Evolutionary conservation across 2,888 invertebrate species (phyloP).

Genomic region (Tachystola acroxantha): DNA sequence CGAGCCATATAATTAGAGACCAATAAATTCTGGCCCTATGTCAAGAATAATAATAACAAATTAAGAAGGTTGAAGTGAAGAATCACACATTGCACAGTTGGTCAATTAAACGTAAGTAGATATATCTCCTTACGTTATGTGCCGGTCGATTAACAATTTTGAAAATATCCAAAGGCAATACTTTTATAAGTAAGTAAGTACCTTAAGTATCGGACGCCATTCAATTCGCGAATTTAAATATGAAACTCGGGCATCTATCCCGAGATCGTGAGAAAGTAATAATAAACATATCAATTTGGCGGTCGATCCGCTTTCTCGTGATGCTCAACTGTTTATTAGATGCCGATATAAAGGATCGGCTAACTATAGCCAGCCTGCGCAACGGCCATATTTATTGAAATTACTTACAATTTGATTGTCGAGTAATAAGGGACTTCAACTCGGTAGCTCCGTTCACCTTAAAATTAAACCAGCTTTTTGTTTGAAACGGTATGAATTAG

Average conservation of each 20-base stretch:
- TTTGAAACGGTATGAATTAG: conserved; percentile 60
- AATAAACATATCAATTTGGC: conserved; percentile 75
- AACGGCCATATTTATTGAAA: conserved; percentile 72
- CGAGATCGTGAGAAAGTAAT: conserved; percentile 73
- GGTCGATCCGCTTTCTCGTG: conserved; percentile 72
- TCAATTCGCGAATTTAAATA: background rate
- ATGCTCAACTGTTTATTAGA: conserved; percentile 72
- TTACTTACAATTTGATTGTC: conserved; percentile 75
- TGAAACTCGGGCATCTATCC: conserved; percentile 21
- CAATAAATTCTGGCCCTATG: too few relatives aligned
- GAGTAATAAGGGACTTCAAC: conserved; percentile 59
- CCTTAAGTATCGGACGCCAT: too few relatives aligned
- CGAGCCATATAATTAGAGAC: too few relatives aligned
- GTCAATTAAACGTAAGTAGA: too few relatives aligned
- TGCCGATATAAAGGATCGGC: conserved; percentile 58
- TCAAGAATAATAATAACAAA: too few relatives aligned
- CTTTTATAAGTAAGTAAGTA: too few relatives aligned
- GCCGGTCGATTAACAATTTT: too few relatives aligned
- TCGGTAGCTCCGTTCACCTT: conserved; percentile 60
- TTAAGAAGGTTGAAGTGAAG: too few relatives aligned
- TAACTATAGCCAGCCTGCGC: conserved; percentile 47
- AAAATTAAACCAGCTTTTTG: conserved; percentile 61
- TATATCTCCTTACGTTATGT: too few relatives aligned
- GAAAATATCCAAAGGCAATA: too few relatives aligned
- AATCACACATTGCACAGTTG: too few relatives aligned